Conservation (phyloP, 2,888 invertebrate species). For the Drosophila multiciliata region DNA sequence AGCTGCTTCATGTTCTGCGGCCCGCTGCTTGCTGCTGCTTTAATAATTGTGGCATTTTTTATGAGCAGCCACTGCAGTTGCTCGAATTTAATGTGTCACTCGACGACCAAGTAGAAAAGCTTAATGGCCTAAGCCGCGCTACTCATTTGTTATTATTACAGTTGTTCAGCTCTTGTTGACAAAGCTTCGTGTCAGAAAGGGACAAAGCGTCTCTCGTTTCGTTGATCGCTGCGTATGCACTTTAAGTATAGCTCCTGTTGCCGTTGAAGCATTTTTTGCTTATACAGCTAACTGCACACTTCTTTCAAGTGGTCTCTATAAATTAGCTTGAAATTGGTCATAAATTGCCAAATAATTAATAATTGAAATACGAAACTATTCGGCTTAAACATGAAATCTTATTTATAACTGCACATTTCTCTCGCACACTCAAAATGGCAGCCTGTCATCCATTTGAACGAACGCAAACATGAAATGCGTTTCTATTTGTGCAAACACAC, state of each 20-base stretch:
- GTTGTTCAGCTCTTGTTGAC: conserved; percentile 39
- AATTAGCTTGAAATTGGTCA: conserved; percentile 17
- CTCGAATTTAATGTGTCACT: conserved; percentile 65
- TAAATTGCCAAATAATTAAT: conserved; percentile 29
- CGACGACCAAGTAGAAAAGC: conserved; percentile 59
- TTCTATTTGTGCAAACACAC: conserved; percentile 72
- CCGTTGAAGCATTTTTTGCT: conserved; percentile 5
- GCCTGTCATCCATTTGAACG: conserved; percentile 18
- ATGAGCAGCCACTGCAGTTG: conserved; percentile 71
- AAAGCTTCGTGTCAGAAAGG: background rate
- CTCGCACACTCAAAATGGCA: conserved; percentile 24
- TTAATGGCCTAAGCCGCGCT: conserved; percentile 25
- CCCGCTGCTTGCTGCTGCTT: conserved; percentile 20
- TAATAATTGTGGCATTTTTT: conserved; percentile 62
- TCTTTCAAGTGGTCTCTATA: conserved; percentile 15
- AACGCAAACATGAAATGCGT: conserved; percentile 65
- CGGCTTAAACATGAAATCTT: conserved; percentile 4
- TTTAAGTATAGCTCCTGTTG: conserved; percentile 17
- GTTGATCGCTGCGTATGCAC: conserved; percentile 46
- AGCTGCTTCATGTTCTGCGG: conserved; percentile 29
- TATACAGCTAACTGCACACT: conserved; percentile 13
- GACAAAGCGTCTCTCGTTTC: conserved; percentile 3
- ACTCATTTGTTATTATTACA: conserved; percentile 53
- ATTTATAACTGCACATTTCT: conserved; percentile 14
- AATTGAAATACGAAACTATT: conserved; percentile 8